Evolutionary conservation across 2,888 invertebrate genomes (phyloP), one percentile per base, ranked within the genome.

Genomic region (Disparrhopalites patrizii): DNA sequence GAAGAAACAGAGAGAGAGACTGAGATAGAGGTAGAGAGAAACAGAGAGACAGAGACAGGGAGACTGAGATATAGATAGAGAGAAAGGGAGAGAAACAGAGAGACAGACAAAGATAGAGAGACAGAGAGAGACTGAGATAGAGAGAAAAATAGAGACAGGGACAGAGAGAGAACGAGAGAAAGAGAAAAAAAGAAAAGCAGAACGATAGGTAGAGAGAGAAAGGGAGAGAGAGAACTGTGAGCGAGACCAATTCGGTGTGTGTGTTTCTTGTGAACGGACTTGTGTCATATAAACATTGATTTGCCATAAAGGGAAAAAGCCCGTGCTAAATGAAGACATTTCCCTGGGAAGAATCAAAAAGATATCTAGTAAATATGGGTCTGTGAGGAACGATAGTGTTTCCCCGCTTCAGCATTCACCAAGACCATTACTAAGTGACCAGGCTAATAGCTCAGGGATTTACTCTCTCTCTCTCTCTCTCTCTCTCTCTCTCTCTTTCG

Each of bases 391-490:
- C 65, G 65, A 65, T 65, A 65, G 58, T 52, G 58, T 36, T 57
- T 40, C 30, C n/a, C 27, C 58, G 36, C 28, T 57, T 52, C 50
- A 58, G 28, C 58, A 58, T 57, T 40, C 68, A n/a, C 65, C 61
- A 60, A 66, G 40, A 60, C 70, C 73, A 72, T 74, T 74, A 74
- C 73, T 70, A 73, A 75, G 73, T 74, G 74, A 71, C 72, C 74
- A 66, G 66, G 68, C 73, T 75, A 75, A 75, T 75, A 74, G 75
- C 72, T 69, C 65, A 70, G 75, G 75, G 75, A 75, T 75, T 75
- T 75, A 71, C 70, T 66, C 67, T 70, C 63, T 69, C 67, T 62
- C 64, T 65, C 55, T 64, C 47, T 58, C 64, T 68, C 56, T 67
- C 65, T 62, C 64, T 62, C 54, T 67, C 62, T 52, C 55, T 56